A percentile compares a stretch with the other conserved stretches of the same genome.
phyloP scores from a whole-genome alignment of 2,113 vertebrate species.

The Vidua chalybeata region DNA sequence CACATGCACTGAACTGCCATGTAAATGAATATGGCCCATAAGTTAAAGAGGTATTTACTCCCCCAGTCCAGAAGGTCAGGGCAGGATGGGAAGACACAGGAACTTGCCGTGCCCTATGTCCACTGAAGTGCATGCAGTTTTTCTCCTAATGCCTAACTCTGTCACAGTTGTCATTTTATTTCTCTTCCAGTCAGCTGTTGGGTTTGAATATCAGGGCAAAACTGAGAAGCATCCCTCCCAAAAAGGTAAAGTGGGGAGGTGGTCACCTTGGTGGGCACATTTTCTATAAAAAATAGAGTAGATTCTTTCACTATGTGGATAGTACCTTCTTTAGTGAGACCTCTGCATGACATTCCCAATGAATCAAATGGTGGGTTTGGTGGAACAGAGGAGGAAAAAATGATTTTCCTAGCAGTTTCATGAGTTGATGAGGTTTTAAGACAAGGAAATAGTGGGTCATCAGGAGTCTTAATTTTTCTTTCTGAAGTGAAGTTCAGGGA shows the following conservation, averaged over 20 bases:
- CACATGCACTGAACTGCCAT: not conserved
- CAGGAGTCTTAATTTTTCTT: not conserved
- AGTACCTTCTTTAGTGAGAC: not conserved
- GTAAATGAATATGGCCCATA: not conserved
- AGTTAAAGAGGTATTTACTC: not conserved
- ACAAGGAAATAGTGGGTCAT: not conserved
- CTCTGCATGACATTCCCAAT: not conserved
- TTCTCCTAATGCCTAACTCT: not conserved
- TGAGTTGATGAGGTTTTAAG: not conserved
- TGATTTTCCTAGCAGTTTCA: not conserved
- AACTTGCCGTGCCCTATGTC: rapidly evolving
- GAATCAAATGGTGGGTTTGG: not conserved
- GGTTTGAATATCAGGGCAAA: conserved; percentile 95
- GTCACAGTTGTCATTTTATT: not conserved
- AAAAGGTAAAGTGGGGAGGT: conserved; percentile 81
- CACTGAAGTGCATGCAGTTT: not conserved
- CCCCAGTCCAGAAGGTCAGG: not conserved
- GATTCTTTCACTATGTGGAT: not conserved
- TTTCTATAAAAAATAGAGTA: not conserved
- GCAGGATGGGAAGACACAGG: not conserved
- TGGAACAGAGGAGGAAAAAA: not conserved
- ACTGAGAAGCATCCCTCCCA: conserved; percentile 97
- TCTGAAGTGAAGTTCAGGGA: not conserved
- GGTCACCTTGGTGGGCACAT: not conserved
- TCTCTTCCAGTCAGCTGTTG: conserved; percentile 87